These are phyloP conservation scores for Microplitis demolitor DNA, from an alignment of 1,140 invertebrate genomes.

Conservation along the genomic window DNA sequence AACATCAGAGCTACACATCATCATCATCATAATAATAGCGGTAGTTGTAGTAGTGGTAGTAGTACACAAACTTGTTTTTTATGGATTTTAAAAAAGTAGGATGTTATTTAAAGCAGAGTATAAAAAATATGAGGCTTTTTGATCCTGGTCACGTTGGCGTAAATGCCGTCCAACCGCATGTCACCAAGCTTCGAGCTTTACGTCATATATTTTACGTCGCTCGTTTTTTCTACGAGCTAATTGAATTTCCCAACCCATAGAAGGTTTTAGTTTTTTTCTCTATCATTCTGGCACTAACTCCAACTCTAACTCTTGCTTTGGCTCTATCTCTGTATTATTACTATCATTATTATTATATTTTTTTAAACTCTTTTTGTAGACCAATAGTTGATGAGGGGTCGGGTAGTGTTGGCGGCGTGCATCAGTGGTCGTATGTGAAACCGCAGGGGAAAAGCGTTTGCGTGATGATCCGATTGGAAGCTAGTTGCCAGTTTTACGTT, in stretches of 20 bases:
- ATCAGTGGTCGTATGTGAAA: constrained; percentile 2
- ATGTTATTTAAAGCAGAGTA: background rate
- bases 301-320: background rate
- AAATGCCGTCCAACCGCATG: background rate
- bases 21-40: too few species aligned
- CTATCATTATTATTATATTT: too few species aligned
- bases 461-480: constrained; percentile 24
- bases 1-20: too few species aligned
- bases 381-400: background rate
- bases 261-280: background rate
- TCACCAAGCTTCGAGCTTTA: background rate
- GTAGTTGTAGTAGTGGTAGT: too few species aligned
- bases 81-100: background rate
- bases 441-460: constrained; percentile 20
- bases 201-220: background rate
- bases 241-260: background rate
- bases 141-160: background rate
- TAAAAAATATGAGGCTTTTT: background rate
- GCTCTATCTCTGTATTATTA: too few species aligned
- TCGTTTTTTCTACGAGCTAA: background rate
- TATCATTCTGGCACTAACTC: background rate
- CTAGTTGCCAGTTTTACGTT: constrained; percentile 2
- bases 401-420: background rate
- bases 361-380: background rate
- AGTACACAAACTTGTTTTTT: too few species aligned